A percentile compares a stretch with the other conserved stretches of the same genome.
phyloP scores from a whole-genome alignment of 2,113 vertebrate genomes.

The Sylvietta virens region DNA sequence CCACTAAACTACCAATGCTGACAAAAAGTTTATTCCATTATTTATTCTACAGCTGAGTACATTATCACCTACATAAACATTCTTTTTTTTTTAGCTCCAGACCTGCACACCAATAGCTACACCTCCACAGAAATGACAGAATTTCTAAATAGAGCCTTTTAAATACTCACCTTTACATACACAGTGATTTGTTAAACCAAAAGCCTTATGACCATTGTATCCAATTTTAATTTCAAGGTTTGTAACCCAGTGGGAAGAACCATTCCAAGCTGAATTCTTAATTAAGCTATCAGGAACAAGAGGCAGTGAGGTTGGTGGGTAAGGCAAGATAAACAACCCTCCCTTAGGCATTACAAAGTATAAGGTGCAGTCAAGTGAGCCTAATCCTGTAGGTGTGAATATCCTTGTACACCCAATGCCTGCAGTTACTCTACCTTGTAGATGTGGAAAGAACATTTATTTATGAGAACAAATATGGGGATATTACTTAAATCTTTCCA shows the following conservation, averaged over 20 bases:
- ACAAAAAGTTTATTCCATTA: background rate
- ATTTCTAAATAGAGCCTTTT: background rate
- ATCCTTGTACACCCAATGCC: conserved; percentile 23
- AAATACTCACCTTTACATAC: conserved; percentile 22
- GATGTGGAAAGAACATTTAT: background rate
- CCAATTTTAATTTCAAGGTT: conserved; percentile 63
- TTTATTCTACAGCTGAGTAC: background rate
- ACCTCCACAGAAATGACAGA: background rate
- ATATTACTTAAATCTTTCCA: background rate
- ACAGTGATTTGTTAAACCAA: conserved; percentile 23
- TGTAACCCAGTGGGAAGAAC: conserved; percentile 53
- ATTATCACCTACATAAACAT: background rate
- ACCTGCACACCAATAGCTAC: background rate
- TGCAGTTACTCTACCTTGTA: conserved; percentile 9
- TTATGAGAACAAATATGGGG: conserved; percentile 10
- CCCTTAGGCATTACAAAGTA: conserved; percentile 27
- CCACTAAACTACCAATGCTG: background rate
- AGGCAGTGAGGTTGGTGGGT: conserved; percentile 29
- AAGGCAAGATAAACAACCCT: conserved; percentile 50
- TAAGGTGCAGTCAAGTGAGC: conserved; percentile 53
- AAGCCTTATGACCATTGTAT: conserved; percentile 30
- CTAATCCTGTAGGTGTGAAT: conserved; percentile 64
- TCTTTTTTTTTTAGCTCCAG: background rate
- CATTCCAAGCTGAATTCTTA: conserved; percentile 48
- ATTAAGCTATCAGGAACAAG: conserved; percentile 66